Base-by-base conservation (phyloP, 2,888 invertebrate genomes). In the Sinotaia quadrata region DNA sequence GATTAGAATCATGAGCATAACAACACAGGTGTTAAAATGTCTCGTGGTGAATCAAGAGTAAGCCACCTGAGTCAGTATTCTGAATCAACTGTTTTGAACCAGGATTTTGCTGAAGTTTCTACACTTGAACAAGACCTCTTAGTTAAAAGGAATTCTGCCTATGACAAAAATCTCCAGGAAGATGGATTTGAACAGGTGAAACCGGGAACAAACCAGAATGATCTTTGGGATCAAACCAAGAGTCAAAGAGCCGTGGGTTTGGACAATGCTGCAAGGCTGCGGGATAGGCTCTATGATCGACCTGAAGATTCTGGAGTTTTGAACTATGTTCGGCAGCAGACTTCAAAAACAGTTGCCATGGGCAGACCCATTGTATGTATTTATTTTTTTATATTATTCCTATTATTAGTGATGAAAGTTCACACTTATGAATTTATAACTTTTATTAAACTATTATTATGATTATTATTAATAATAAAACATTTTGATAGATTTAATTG, bases 231-330 rank as follows among this genome's bases (percentile, higher is more conserved):
- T 24, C 24, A 67, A 51, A 71, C 66, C 29, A 69, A 68, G 59
- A 41, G 65, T 29, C 67, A 57, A 47, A 67, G 67, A 21, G 69
- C 60, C 7, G 67, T 63, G 44, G 69, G 69, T 15, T 15, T 31
- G 21, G 73, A 78, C 54, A 76, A 77, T 59, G 79, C 78, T 21
- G 75, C 74, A 52, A 75, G 80, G 54, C 68, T 84, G 47, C 77
- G 78, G 79, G 80, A 81, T 5, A 70, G 83, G 44, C 68, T 84
- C 27, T 77, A 82, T 49, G 80, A 81, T 71, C 76, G 76, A 36
- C 82, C 84, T 27, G 81, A 82, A 36, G 79, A 78, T 63, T 81
- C 82, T 5, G 79, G 80, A 54, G 84, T 78, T 0, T 59, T 80
- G 29, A 68, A 72, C 31, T 77, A 71, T 56, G 71, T 73, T 29